A percentile compares a stretch with the other conserved stretches of the same genome.
Evolutionary conservation across 2,797 vertebrate genomes (phyloP).

Genomic region (Pseudochirops cupreus): DNA sequence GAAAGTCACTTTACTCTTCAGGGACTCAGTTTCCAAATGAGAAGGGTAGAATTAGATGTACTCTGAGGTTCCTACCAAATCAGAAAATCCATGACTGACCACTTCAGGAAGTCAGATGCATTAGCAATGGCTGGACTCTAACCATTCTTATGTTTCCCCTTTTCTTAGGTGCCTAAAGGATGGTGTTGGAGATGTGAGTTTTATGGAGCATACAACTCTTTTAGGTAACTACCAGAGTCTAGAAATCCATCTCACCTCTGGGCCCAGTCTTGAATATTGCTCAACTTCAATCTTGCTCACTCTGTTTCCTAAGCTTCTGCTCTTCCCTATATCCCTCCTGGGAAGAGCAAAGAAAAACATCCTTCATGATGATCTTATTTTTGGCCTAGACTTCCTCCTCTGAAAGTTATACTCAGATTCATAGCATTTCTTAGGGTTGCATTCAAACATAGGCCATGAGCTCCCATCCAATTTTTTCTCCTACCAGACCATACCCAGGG

Average conservation of each 20-base stretch:
- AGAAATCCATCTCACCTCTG: not conserved
- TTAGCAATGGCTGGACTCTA: not conserved
- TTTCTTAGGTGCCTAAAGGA: constrained; percentile 91
- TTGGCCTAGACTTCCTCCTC: not conserved
- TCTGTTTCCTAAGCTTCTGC: not conserved
- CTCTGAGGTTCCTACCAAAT: not conserved
- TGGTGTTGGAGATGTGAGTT: constrained; percentile 90
- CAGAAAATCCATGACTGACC: not conserved
- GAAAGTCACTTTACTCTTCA: not conserved
- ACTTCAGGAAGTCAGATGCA: not conserved
- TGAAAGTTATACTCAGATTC: not conserved
- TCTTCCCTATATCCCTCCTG: not conserved
- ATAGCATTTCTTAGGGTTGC: not conserved
- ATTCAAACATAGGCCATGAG: not conserved
- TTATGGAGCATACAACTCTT: constrained; percentile 91
- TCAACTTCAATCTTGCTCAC: not conserved
- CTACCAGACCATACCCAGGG: not conserved
- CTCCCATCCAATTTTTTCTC: not conserved
- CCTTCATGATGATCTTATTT: not conserved
- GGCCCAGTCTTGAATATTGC: not conserved
- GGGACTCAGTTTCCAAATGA: not conserved
- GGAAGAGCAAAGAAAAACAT: not conserved
- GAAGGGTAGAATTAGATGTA: not conserved
- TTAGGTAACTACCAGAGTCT: constrained; percentile 84
- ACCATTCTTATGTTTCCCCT: constrained; percentile 22